Conservation (phyloP, 2,888 invertebrate genomes). For the Rhagophthalmus giganteus region DNA sequence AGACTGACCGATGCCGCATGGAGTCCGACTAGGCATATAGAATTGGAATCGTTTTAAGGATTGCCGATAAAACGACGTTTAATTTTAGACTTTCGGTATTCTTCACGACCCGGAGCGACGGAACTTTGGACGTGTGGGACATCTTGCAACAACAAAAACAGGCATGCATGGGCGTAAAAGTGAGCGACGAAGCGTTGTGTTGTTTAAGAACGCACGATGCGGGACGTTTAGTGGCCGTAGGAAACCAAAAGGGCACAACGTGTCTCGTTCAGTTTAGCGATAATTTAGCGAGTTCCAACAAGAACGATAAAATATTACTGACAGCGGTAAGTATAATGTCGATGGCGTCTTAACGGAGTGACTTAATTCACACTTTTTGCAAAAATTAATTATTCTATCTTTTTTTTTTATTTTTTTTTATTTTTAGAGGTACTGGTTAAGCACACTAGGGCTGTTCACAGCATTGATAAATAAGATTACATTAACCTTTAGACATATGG, state of each 20-base stretch:
- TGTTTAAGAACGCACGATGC: conserved; percentile 71
- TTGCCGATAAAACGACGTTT: background rate
- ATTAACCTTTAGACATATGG: too few species aligned
- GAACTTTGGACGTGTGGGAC: conserved; percentile 89
- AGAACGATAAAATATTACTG: conserved; percentile 75
- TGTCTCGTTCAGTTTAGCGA: conserved; percentile 79
- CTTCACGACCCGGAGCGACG: conserved; percentile 83
- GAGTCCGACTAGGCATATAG: conserved; percentile 77
- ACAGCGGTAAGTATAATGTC: conserved; percentile 64
- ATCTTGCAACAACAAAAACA: conserved; percentile 80
- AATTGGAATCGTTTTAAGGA: too few species aligned
- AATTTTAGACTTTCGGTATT: conserved; percentile 76
- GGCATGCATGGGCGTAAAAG: conserved; percentile 75
- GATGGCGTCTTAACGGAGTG: too few species aligned
- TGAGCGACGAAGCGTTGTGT: conserved; percentile 69
- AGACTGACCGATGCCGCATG: conserved; percentile 82
- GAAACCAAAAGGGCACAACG: conserved; percentile 75
- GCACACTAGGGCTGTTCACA: too few species aligned
- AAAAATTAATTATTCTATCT: too few species aligned
- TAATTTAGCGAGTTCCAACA: conserved; percentile 70
- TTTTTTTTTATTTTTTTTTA: too few species aligned
- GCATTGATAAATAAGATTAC: too few species aligned
- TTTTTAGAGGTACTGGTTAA: too few species aligned
- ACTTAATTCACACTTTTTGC: too few species aligned
- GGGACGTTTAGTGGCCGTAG: conserved; percentile 74